Percentiles rank a stretch among this genome's conserved stretches.
Conservation (phyloP, 2,113 vertebrate genomes). For the Osmerus eperlanus region DNA sequence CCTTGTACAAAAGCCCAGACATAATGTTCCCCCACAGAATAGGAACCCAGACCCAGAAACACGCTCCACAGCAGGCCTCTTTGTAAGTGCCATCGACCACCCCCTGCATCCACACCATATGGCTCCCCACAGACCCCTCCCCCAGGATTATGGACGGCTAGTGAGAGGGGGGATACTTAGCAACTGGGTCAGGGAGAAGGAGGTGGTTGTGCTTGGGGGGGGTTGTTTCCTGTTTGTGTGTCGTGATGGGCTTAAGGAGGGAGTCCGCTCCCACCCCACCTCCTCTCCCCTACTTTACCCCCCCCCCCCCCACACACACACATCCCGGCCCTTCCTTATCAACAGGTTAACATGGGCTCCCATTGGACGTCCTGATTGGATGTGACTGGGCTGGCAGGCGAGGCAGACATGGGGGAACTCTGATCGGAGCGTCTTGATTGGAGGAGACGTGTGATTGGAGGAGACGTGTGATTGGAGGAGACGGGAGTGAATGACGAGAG, state of each 20-base stretch:
- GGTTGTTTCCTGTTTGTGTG: neutral
- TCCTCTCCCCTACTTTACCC: neutral
- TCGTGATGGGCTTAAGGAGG: neutral
- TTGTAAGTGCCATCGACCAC: neutral
- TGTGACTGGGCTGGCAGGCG: slow-evolving; percentile 29
- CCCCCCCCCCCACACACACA: neutral
- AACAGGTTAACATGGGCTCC: neutral
- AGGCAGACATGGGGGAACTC: neutral
- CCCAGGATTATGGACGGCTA: neutral
- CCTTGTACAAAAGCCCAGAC: no score
- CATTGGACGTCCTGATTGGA: slow-evolving; percentile 14
- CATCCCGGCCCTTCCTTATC: neutral
- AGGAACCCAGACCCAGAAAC: neutral
- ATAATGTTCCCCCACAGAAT: neutral
- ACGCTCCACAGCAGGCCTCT: neutral
- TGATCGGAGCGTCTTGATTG: neutral
- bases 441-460: slow-evolving; percentile 6
- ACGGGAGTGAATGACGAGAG: slow-evolving; percentile 38
- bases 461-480: slow-evolving; percentile 2
- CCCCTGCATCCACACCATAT: slow-evolving; percentile 4
- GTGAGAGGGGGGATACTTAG: neutral
- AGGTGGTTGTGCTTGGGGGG: neutral
- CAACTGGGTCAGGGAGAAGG: neutral
- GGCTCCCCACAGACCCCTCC: neutral
- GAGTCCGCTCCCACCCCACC: neutral